Base-by-base conservation (phyloP, 2,888 invertebrate species). In the Drosophila merina region DNA sequence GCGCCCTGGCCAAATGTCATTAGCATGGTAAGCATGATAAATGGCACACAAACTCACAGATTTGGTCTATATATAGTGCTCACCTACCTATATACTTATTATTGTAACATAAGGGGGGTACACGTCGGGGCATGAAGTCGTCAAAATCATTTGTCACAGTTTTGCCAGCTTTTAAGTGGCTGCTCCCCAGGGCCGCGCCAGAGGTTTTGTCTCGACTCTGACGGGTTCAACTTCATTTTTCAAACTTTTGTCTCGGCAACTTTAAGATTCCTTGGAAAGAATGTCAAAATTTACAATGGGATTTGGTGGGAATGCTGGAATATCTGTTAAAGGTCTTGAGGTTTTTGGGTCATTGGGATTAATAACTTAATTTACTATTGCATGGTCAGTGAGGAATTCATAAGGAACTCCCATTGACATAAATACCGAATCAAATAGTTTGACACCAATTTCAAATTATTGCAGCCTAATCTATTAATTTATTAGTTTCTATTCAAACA, bases 11-110 rank as follows among this genome's bases (percentile, higher is more conserved):
- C 75, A 74, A 63, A 74, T 86, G 84, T 85, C 84, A 85, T 85
- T 86, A 85, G 79, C 81, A 77, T 84, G 69, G 86, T 85, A 86
- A 86, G 86, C 84, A 79, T 85, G 84, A 85, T 86, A 81, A 84
- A 85, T 85, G 86, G 68, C 73, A 68, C 63, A 74, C 82, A 79
- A 75, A 72, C 76, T 68, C 71, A 69, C 63, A 49, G 56, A 68
- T 47, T 56, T 69, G 70, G 68, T 48, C 72, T 58, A 47, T 51
- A 56, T 60, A 49, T 69, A 57, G 25, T 20, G 20, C 25, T 44
- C 9, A 44, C 44, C 10, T 51, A 26, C 14, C 36, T 50, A 8
- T 51, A n/a, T 31, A 12, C 20, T 44, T 33, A 40, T 67, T 36
- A n/a, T 36, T 36, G 12, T 36, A 20, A 20, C 20, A 20, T 20